Evolutionary conservation across 2,888 invertebrate species (phyloP).

Genomic region (Ptychoptera albimana): DNA sequence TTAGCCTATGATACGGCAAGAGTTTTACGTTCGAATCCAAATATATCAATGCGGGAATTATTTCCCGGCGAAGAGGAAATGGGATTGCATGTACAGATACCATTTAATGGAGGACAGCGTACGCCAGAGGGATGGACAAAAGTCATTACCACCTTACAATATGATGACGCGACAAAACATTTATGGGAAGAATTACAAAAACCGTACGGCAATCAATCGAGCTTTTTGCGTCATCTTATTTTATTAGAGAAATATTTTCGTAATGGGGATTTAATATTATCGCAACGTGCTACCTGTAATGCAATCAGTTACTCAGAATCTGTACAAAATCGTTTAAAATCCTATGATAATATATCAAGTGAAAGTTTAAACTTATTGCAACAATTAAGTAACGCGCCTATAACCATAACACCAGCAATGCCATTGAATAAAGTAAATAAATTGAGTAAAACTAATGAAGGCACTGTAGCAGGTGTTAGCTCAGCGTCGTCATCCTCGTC

Average conservation of each 20-base stretch:
- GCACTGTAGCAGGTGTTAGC: conserved; percentile 11
- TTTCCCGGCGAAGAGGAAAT: conserved; percentile 75
- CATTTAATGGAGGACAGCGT: conserved; percentile 47
- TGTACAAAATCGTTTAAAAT: conserved; percentile 58
- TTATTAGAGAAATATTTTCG: conserved; percentile 71
- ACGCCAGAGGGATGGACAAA: conserved; percentile 78
- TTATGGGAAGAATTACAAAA: conserved; percentile 70
- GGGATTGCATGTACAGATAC: conserved; percentile 48
- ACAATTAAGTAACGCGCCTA: conserved; percentile 5
- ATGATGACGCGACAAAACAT: conserved; percentile 63
- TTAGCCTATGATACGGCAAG: conserved; percentile 21
- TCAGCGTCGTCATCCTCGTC: conserved; percentile 14
- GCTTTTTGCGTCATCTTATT: conserved; percentile 66
- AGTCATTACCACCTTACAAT: conserved; percentile 61
- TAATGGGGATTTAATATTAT: conserved; percentile 58
- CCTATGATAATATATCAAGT: conserved; percentile 44
- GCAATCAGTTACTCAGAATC: conserved; percentile 66
- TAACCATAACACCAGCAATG: conserved; percentile 14
- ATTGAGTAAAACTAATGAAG: background rate
- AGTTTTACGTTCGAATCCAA: conserved; percentile 42
- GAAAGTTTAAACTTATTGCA: background rate
- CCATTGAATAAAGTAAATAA: background rate
- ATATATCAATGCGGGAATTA: conserved; percentile 64
- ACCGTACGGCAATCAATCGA: conserved; percentile 77
- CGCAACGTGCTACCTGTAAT: conserved; percentile 54